Conservation (phyloP, 2,888 invertebrate genomes). For the Notodonta ziczac region DNA sequence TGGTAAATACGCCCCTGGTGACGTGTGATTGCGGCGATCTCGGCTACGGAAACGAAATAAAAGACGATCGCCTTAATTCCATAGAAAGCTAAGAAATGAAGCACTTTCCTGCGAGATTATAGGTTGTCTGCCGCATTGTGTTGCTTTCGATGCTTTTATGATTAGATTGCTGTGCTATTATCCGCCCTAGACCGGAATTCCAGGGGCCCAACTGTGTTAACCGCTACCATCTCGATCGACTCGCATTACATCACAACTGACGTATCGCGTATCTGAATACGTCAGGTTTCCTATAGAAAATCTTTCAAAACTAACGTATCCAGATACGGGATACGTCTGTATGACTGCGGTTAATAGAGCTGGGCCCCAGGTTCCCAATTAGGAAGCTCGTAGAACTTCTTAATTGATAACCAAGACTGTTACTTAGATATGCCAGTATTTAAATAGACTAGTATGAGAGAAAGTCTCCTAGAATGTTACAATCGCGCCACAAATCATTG, state of each 20-base stretch:
- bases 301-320: no score
- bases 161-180: conserved; percentile 10
- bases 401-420: no score
- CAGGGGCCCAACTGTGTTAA: no score
- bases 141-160: conserved; percentile 19
- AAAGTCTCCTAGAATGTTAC: conserved; percentile 29
- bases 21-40: background rate
- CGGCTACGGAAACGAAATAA: conserved; percentile 35
- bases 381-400: no score
- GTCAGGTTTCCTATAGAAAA: no score
- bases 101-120: conserved; percentile 36
- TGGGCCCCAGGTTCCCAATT: no score
- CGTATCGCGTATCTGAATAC: no score
- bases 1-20: no score
- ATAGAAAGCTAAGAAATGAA: conserved; percentile 33
- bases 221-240: no score
- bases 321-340: no score
- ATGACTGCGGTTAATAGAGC: no score
- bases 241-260: no score
- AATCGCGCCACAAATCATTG: conserved; percentile 27
- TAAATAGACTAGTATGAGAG: conserved; percentile 30
- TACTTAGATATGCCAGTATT: conserved; percentile 1
- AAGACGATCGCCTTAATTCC: conserved; percentile 35
- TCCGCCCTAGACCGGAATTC: background rate
- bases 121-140: conserved; percentile 24